Evolutionary conservation across 2,888 invertebrate species (phyloP).

Genomic region (Lasiommata megera): DNA sequence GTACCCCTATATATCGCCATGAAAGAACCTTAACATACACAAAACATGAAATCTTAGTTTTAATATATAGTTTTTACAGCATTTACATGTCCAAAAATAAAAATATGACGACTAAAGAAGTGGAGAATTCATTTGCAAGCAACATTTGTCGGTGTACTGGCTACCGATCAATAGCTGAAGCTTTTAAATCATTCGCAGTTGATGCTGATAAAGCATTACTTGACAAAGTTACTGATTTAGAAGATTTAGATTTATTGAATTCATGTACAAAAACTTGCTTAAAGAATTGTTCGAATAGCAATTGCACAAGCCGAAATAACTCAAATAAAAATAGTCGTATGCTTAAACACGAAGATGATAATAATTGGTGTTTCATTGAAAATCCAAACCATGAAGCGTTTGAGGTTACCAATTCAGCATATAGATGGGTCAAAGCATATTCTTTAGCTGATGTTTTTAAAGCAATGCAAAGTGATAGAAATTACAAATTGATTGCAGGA

Average conservation of each 20-base stretch:
- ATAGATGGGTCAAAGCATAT: slow-evolving; percentile 76
- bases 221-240: slow-evolving; percentile 72
- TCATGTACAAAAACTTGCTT: slow-evolving; percentile 48
- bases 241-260: slow-evolving; percentile 55
- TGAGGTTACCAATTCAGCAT: slow-evolving; percentile 66
- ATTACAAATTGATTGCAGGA: slow-evolving; percentile 83
- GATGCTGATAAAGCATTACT: slow-evolving; percentile 78
- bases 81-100: slow-evolving; percentile 71
- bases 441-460: slow-evolving; percentile 71
- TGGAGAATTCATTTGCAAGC: slow-evolving; percentile 88
- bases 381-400: slow-evolving; percentile 65
- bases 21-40: too few relatives aligned
- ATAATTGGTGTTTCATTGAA: slow-evolving; percentile 49
- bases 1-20: too few relatives aligned
- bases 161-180: slow-evolving; percentile 88
- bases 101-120: slow-evolving; percentile 82
- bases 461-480: slow-evolving; percentile 49
- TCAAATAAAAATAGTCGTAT: slow-evolving; percentile 11
- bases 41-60: too few relatives aligned
- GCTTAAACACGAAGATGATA: slow-evolving; percentile 15
- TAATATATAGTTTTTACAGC: slow-evolving; percentile 48
- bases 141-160: slow-evolving; percentile 91
- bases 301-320: slow-evolving; percentile 23
- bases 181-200: slow-evolving; percentile 87
- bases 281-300: slow-evolving; percentile 44